Conservation (phyloP, 92 coral and sea anemone genomes). For the Muricea muricata region DNA sequence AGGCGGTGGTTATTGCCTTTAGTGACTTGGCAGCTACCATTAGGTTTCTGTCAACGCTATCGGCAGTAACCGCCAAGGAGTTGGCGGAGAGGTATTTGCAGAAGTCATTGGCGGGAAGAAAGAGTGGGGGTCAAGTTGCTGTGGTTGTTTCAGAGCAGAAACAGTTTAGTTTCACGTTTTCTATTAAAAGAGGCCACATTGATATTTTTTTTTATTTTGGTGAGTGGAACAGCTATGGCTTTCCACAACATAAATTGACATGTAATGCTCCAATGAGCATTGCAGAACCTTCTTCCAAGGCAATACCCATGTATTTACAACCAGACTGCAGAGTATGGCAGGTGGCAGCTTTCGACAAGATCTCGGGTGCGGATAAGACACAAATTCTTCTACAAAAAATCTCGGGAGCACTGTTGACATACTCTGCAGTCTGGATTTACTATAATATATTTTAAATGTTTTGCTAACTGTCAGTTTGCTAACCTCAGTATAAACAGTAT, state of each 20-base stretch:
- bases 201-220: not conserved
- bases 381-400: no score
- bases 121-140: not conserved
- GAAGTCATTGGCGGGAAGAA: not conserved
- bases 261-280: no score
- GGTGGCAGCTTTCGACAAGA: no score
- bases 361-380: no score
- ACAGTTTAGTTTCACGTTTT: not conserved
- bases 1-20: not conserved
- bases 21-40: not conserved
- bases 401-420: no score
- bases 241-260: conserved; percentile 25
- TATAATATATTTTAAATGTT: no score
- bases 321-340: no score
- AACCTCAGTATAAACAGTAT: no score
- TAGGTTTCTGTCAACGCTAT: not conserved
- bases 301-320: no score
- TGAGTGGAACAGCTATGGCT: conserved; percentile 30
- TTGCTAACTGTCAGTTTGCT: no score
- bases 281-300: no score
- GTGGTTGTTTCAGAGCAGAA: not conserved
- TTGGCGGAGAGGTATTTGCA: not conserved
- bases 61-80: not conserved
- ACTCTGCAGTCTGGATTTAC: no score
- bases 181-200: not conserved